Conservation (phyloP, 1,140 invertebrate genomes). For the Lasaia peninsularis region DNA sequence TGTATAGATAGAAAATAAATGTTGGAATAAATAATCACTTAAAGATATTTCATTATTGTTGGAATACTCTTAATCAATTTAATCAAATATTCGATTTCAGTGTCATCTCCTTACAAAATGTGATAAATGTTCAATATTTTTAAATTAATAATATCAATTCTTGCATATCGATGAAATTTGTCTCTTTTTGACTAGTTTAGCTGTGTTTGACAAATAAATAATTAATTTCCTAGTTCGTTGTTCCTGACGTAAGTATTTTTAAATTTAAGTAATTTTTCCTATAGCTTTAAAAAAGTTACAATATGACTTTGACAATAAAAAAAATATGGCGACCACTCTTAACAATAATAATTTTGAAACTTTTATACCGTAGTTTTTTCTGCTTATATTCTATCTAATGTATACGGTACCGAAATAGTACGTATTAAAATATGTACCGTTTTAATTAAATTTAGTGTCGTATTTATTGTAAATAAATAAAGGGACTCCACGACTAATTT, state of each 20-base stretch:
- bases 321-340: conserved; percentile 38
- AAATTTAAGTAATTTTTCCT: not conserved
- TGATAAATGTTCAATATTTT: not conserved
- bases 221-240: conserved; percentile 12
- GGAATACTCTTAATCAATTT: not conserved
- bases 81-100: not conserved
- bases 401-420: conserved; percentile 28
- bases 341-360: conserved; percentile 46
- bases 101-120: not conserved
- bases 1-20: conserved; percentile 20
- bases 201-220: conserved; percentile 75
- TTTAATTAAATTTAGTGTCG: conserved; percentile 39
- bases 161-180: conserved; percentile 8
- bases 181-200: conserved; percentile 55
- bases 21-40: conserved; percentile 4
- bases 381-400: not conserved
- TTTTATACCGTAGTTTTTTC: conserved; percentile 43
- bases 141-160: not conserved
- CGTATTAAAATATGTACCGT: conserved; percentile 26
- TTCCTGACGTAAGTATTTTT: conserved; percentile 3
- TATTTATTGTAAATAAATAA: conserved; percentile 61
- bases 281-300: conserved; percentile 16
- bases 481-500: conserved; percentile 30
- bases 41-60: conserved; percentile 1
- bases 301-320: conserved; percentile 51